Conservation (phyloP, 2,797 vertebrate species). For the Coregonus sp. region DNA sequence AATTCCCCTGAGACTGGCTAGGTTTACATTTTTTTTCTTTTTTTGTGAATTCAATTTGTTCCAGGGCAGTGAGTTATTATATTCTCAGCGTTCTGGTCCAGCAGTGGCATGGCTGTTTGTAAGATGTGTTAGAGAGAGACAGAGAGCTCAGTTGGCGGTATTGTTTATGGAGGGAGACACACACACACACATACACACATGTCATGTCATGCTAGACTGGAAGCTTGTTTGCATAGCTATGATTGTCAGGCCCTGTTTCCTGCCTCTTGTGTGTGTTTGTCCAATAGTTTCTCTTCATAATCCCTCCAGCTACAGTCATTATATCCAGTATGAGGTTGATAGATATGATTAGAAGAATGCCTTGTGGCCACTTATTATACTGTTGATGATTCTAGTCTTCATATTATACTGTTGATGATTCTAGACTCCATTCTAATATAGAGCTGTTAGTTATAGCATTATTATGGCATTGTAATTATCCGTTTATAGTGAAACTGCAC, state of each 20-base stretch:
- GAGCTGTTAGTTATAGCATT: no score
- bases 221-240: background rate
- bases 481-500: no score
- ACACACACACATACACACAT: background rate
- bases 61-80: slow-evolving; percentile 14
- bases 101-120: slow-evolving; percentile 9
- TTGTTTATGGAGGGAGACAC: background rate
- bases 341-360: background rate
- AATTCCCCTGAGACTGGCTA: background rate
- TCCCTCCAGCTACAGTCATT: background rate
- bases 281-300: background rate
- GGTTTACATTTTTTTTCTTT: slow-evolving; percentile 14
- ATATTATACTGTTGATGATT: no score
- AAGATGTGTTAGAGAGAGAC: slow-evolving; percentile 16
- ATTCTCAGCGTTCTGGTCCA: slow-evolving; percentile 20
- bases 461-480: no score
- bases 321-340: background rate
- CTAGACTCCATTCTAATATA: no score
- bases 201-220: background rate
- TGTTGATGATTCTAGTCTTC: no score
- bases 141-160: background rate
- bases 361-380: no score
- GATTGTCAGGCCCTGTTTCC: background rate
- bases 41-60: slow-evolving; percentile 5
- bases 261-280: background rate